Evolutionary conservation across 2,797 vertebrate species (phyloP).

Genomic region (Arnoldichthys spilopterus): DNA sequence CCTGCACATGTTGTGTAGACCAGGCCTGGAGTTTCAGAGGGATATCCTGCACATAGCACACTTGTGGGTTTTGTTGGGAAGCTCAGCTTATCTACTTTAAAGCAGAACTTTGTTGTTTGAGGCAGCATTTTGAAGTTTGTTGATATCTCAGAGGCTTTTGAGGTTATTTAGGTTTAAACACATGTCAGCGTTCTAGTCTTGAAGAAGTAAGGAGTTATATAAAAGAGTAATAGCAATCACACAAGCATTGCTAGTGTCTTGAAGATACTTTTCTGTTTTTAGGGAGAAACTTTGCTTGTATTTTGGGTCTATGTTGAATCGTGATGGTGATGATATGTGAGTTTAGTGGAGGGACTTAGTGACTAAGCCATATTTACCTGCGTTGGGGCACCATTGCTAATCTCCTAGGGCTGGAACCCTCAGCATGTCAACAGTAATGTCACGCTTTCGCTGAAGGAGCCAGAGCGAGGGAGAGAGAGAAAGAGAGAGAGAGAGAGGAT

Average conservation of each 20-base stretch:
- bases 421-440: conserved; percentile 29
- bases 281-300: conserved; percentile 2
- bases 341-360: neutral
- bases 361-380: conserved; percentile 42
- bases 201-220: neutral
- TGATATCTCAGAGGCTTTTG: too few relatives aligned
- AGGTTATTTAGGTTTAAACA: too few relatives aligned
- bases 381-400: conserved; percentile 18
- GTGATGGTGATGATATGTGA: conserved; percentile 5
- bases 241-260: neutral
- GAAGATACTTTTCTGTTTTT: neutral
- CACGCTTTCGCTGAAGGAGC: conserved; percentile 23
- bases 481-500: conserved; percentile 21
- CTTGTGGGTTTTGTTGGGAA: too few relatives aligned
- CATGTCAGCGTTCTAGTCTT: too few relatives aligned
- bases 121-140: too few relatives aligned
- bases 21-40: too few relatives aligned
- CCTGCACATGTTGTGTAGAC: too few relatives aligned
- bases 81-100: too few relatives aligned
- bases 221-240: neutral
- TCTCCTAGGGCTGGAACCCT: conserved; percentile 29
- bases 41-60: too few relatives aligned
- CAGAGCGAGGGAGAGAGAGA: conserved; percentile 12
- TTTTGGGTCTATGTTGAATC: neutral
- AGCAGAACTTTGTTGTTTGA: too few relatives aligned